A percentile compares a stretch with the other conserved stretches of the same genome.
Conservation (phyloP, 2,888 invertebrate genomes). For the Petrolisthes manimaculis region DNA sequence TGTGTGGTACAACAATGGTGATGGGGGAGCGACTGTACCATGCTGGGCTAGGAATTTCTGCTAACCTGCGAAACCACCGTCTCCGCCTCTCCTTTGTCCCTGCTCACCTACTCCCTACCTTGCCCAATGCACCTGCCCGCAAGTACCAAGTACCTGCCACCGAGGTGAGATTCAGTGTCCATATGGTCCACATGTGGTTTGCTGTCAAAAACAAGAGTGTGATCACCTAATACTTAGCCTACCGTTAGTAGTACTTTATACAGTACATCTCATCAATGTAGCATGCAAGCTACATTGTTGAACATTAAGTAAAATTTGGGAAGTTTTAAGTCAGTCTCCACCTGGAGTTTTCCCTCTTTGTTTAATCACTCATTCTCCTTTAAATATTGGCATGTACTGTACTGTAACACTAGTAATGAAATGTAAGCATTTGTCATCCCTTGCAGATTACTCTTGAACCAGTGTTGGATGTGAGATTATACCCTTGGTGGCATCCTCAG, state of each 20-base stretch:
- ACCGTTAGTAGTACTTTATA: not conserved
- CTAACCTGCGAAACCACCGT: slow-evolving; percentile 30
- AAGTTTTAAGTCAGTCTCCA: too few relatives aligned
- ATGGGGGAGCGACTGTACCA: slow-evolving; percentile 42
- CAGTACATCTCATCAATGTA: too few relatives aligned
- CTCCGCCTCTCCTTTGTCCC: slow-evolving; percentile 32
- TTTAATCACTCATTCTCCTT: too few relatives aligned
- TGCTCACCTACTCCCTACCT: slow-evolving; percentile 20
- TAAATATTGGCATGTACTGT: too few relatives aligned
- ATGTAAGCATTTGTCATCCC: too few relatives aligned
- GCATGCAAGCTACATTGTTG: too few relatives aligned
- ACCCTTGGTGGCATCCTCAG: slow-evolving; percentile 49
- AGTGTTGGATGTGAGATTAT: slow-evolving; percentile 32
- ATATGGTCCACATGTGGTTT: not conserved
- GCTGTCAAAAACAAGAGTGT: not conserved
- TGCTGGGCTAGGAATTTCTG: slow-evolving; percentile 36
- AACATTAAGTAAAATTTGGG: too few relatives aligned
- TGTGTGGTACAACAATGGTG: slow-evolving; percentile 20
- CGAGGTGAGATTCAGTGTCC: slow-evolving; percentile 6
- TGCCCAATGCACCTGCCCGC: not conserved
- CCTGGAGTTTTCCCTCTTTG: too few relatives aligned
- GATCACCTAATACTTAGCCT: too few relatives aligned
- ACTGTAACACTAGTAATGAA: too few relatives aligned
- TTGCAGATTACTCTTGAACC: slow-evolving; percentile 40
- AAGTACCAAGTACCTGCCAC: slow-evolving; percentile 32